These are phyloP conservation scores for Aphis gossypii DNA, from an alignment of 1,140 invertebrate genomes.

Conservation along the genomic window DNA sequence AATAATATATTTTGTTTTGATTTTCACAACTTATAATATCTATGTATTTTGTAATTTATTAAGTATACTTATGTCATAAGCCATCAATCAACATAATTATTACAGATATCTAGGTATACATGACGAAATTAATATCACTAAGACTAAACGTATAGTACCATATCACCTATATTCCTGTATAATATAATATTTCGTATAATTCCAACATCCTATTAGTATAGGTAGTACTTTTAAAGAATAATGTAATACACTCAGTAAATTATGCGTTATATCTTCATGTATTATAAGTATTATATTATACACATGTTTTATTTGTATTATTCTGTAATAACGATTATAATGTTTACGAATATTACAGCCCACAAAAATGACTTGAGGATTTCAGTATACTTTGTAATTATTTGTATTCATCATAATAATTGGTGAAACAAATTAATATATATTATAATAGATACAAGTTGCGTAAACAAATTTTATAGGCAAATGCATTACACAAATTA, in stretches of 20 bases:
- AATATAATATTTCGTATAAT: not conserved
- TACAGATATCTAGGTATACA: not conserved
- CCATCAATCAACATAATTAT: not conserved
- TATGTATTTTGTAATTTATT: not conserved
- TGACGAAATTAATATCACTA: not conserved
- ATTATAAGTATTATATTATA: not conserved
- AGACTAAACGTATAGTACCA: not conserved
- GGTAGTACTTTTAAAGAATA: not conserved
- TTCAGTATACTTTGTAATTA: not conserved
- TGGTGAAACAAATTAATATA: not conserved
- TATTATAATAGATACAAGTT: not conserved
- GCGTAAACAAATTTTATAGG: not conserved
- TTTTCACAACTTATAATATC: not conserved
- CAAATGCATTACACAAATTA: not conserved
- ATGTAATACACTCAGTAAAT: not conserved
- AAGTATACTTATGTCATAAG: not conserved
- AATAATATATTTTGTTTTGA: conserved; percentile 14
- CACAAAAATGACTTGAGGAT: not conserved
- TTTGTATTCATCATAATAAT: not conserved
- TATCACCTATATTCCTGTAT: not conserved
- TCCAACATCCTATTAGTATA: not conserved
- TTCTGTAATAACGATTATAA: not conserved
- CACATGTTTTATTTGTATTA: not conserved
- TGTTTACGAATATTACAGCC: too few species aligned
- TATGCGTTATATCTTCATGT: not conserved